A percentile compares a stretch with the other conserved stretches of the same genome.
These are phyloP conservation scores for Callimico goeldii DNA, from an alignment of 2,797 vertebrate species.

Conservation along the genomic window DNA sequence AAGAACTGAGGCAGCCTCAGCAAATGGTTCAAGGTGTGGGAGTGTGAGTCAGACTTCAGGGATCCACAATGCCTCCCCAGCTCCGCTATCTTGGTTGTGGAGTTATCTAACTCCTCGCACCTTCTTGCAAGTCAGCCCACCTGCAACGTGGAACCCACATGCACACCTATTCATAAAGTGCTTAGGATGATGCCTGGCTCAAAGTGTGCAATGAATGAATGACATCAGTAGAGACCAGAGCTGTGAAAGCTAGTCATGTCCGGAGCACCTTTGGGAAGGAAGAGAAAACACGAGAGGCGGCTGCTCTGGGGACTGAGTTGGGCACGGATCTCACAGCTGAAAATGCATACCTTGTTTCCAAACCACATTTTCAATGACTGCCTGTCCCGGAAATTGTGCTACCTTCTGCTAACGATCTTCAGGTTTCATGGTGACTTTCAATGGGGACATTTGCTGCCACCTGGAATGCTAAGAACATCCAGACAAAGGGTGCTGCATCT, in stretches of 20 bases:
- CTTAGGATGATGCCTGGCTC: fast-evolving
- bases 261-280: not conserved
- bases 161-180: fast-evolving
- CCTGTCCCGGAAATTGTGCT: fast-evolving
- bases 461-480: not conserved
- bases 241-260: fast-evolving
- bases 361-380: fast-evolving
- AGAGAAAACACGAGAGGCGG: fast-evolving
- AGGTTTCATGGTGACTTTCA: fast-evolving
- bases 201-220: fast-evolving
- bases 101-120: too few species aligned
- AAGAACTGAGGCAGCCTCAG: fast-evolving
- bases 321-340: fast-evolving
- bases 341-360: fast-evolving
- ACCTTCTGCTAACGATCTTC: fast-evolving
- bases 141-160: not conserved
- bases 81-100: not conserved
- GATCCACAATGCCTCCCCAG: fast-evolving
- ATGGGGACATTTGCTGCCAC: fast-evolving
- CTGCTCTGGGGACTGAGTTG: fast-evolving
- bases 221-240: not conserved
- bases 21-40: fast-evolving
- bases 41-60: fast-evolving
- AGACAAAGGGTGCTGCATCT: fast-evolving
- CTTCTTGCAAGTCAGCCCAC: not conserved